Conservation (phyloP, 1,140 invertebrate genomes). For the Lamellibrachia luymesi region DNA sequence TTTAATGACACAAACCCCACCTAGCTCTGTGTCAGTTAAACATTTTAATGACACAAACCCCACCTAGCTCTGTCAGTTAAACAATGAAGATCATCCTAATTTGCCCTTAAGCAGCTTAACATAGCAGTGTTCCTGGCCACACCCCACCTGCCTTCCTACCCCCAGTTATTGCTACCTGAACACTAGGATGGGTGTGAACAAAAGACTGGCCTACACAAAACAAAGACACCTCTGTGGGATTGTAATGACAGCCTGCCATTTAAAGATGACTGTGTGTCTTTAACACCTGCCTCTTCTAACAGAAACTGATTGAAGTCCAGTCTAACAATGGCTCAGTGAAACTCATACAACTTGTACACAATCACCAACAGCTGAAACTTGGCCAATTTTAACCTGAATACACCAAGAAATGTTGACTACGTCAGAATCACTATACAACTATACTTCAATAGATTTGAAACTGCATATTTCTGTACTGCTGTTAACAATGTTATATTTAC, state of each 20-base stretch:
- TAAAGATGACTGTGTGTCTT: not conserved
- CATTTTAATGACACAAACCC: not conserved
- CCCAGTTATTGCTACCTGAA: not conserved
- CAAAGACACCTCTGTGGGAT: not conserved
- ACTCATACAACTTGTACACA: not conserved
- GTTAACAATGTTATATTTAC: too few relatives aligned
- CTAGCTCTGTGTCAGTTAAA: too few relatives aligned
- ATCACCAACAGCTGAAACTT: not conserved
- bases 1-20: too few relatives aligned
- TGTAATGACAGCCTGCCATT: not conserved
- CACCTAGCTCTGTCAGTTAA: not conserved
- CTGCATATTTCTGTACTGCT: too few relatives aligned
- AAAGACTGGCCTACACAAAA: not conserved
- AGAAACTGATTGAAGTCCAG: not conserved
- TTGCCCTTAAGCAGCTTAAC: not conserved
- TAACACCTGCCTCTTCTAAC: not conserved
- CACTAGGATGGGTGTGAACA: not conserved
- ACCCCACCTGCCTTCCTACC: not conserved
- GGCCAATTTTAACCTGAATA: not conserved
- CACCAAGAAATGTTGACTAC: not conserved
- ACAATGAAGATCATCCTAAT: not conserved
- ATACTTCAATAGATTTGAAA: not conserved
- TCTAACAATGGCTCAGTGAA: not conserved
- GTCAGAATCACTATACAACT: not conserved
- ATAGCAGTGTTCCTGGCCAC: not conserved